Percentiles rank a stretch among this genome's conserved stretches.
phyloP scores from a whole-genome alignment of 2,888 invertebrate species.

The Acronicta psi region DNA sequence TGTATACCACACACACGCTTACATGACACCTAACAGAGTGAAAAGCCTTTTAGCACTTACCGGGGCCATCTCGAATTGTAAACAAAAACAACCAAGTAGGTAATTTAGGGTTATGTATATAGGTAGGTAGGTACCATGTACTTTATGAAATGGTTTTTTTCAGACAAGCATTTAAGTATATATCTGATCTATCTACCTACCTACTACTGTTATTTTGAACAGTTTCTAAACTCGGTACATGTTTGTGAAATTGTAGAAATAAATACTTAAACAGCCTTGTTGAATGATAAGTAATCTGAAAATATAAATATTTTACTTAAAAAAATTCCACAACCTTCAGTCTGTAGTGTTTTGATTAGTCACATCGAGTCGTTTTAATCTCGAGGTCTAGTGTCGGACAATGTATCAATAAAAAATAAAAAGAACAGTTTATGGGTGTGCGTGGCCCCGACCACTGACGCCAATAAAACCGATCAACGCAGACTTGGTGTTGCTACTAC shows the following conservation, averaged over 20 bases:
- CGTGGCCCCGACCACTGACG: slow-evolving; percentile 71
- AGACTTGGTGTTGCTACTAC: slow-evolving; percentile 50
- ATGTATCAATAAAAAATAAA: slow-evolving; percentile 72
- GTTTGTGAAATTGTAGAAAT: neutral
- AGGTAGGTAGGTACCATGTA: too few species aligned
- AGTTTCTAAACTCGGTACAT: too few species aligned
- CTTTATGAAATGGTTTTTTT: neutral
- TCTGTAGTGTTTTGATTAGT: slow-evolving; percentile 68
- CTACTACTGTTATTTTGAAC: too few species aligned
- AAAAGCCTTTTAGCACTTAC: slow-evolving; percentile 60
- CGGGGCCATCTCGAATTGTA: slow-evolving; percentile 17
- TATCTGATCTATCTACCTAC: too few species aligned
- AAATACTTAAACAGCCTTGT: neutral
- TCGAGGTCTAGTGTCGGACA: slow-evolving; percentile 73
- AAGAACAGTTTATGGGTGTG: slow-evolving; percentile 71
- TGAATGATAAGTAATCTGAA: slow-evolving; percentile 7
- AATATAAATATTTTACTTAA: slow-evolving; percentile 20
- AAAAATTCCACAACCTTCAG: slow-evolving; percentile 61
- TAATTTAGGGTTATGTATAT: neutral
- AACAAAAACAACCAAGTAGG: slow-evolving; percentile 21
- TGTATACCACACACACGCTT: slow-evolving; percentile 47
- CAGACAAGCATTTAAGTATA: too few species aligned
- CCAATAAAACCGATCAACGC: slow-evolving; percentile 78
- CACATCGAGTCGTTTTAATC: slow-evolving; percentile 70
- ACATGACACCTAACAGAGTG: slow-evolving; percentile 54